A percentile compares a stretch with the other conserved stretches of the same genome.
phyloP scores from a whole-genome alignment of 2,888 invertebrate genomes.

The Apocheima hispidaria region DNA sequence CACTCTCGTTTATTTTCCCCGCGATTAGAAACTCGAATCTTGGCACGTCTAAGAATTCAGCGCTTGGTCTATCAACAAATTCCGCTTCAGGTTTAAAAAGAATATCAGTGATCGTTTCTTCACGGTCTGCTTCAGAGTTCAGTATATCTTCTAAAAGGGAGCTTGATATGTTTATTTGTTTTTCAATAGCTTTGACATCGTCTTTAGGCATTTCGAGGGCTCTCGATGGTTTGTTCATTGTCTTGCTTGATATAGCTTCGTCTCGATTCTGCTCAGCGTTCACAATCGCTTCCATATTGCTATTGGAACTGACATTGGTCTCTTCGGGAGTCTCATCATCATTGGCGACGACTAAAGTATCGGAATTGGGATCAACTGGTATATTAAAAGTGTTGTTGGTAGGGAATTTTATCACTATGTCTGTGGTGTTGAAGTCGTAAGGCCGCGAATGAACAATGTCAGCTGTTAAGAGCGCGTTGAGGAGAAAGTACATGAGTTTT shows the following conservation, averaged over 20 bases:
- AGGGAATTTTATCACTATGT: constrained; percentile 64
- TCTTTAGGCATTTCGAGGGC: constrained; percentile 57
- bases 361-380: constrained; percentile 75
- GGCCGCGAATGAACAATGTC: constrained; percentile 76
- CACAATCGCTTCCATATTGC: constrained; percentile 71
- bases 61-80: constrained; percentile 52
- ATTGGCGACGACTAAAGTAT: constrained; percentile 74
- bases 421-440: constrained; percentile 56
- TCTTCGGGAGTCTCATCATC: constrained; percentile 66
- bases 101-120: constrained; percentile 78
- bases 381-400: constrained; percentile 71
- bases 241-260: constrained; percentile 66
- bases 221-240: constrained; percentile 58
- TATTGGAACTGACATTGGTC: constrained; percentile 69
- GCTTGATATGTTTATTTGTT: constrained; percentile 78
- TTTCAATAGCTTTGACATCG: constrained; percentile 64
- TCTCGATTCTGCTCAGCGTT: constrained; percentile 77
- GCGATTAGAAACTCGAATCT: constrained; percentile 80
- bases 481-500: constrained; percentile 78
- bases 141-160: constrained; percentile 78
- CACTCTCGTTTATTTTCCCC: constrained; percentile 72
- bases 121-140: constrained; percentile 79
- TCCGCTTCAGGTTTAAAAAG: constrained; percentile 73
- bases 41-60: constrained; percentile 68
- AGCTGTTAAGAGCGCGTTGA: constrained; percentile 72